Evolutionary conservation across 2,797 vertebrate species (phyloP).

Genomic region (Poecilia wingei): DNA sequence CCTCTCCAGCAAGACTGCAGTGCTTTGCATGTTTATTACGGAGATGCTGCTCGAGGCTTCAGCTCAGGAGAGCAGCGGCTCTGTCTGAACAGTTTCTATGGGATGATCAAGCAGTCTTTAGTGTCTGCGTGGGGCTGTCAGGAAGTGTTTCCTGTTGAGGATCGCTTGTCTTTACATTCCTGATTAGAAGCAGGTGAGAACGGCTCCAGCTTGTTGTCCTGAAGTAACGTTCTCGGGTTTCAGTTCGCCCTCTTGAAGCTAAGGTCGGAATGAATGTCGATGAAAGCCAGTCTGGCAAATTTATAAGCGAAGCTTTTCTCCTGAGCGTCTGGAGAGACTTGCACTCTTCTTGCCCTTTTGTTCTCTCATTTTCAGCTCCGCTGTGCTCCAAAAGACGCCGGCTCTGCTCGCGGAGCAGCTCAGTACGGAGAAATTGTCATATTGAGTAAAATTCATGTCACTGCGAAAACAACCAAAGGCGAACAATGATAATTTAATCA

Average conservation of each 20-base stretch:
- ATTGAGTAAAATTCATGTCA: conserved; percentile 3
- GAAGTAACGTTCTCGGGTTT: conserved; percentile 9
- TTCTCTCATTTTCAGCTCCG: conserved; percentile 19
- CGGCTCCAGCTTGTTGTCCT: background rate
- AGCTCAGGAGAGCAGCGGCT: conserved; percentile 13
- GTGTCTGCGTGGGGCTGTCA: background rate
- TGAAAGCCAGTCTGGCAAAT: conserved; percentile 40
- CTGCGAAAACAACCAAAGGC: background rate
- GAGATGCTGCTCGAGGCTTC: conserved; percentile 16
- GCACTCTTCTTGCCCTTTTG: conserved; percentile 28
- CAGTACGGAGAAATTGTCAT: conserved; percentile 1
- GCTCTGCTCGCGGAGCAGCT: background rate
- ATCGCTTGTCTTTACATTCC: background rate
- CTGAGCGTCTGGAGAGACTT: conserved; percentile 21
- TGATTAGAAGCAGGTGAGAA: conserved; percentile 11
- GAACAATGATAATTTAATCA: background rate
- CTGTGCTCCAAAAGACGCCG: background rate
- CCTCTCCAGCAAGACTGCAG: background rate
- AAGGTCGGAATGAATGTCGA: conserved; percentile 38
- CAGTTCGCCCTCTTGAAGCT: conserved; percentile 11
- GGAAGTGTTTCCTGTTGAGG: background rate
- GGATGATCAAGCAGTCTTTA: background rate
- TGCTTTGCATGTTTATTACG: conserved; percentile 3
- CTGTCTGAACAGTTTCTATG: background rate
- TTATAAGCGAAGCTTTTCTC: conserved; percentile 35